These are phyloP conservation scores for Mustela nigripes DNA, from an alignment of 2,113 vertebrate species.

Conservation along the genomic window DNA sequence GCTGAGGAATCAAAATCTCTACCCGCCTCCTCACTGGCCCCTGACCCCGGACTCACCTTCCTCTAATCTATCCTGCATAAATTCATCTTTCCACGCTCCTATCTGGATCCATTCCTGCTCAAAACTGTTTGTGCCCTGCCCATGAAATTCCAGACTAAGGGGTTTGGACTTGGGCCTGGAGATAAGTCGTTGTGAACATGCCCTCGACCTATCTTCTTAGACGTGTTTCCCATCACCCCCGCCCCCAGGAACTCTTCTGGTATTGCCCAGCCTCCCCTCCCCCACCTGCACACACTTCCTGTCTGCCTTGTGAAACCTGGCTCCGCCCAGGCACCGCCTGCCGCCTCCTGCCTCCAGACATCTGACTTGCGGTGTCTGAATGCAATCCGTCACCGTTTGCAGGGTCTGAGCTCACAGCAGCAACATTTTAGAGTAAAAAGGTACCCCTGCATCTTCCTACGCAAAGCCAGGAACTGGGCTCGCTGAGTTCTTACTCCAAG, in stretches of 20 bases:
- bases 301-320: not conserved
- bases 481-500: not conserved
- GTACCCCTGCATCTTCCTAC: not conserved
- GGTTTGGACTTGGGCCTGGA: not conserved
- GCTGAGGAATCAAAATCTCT: not conserved
- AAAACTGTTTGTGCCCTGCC: not conserved
- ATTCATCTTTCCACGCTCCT: not conserved
- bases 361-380: not conserved
- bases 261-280: not conserved
- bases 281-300: not conserved
- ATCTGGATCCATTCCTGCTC: not conserved
- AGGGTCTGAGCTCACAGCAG: not conserved
- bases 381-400: not conserved
- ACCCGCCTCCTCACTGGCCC: not conserved
- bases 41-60: not conserved
- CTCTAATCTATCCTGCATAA: not conserved
- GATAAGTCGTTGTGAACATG: not conserved
- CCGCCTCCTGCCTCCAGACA: not conserved
- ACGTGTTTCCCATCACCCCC: not conserved
- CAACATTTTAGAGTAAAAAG: not conserved
- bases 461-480: not conserved
- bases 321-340: not conserved
- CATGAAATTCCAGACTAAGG: not conserved
- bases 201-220: not conserved
- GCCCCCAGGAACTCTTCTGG: not conserved